Evolutionary conservation across 2,888 invertebrate species (phyloP).

Genomic region (Lepidocyrtinus sp.): DNA sequence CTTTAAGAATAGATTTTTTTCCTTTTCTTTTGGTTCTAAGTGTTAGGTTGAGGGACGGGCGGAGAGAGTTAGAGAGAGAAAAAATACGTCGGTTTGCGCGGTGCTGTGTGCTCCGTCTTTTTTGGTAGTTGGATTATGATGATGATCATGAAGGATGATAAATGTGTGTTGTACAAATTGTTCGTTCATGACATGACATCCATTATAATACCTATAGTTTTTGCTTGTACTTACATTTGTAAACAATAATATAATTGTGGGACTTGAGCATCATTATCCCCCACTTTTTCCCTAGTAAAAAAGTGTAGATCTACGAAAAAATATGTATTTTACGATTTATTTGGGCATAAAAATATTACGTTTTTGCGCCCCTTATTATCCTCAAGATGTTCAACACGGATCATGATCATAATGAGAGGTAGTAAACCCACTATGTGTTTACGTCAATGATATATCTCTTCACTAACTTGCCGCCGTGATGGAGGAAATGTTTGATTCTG

Average conservation of each 20-base stretch:
- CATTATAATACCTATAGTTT: constrained; percentile 19
- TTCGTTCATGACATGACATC: constrained; percentile 48
- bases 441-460: too few relatives aligned
- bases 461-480: too few relatives aligned
- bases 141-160: constrained; percentile 34
- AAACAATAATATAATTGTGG: constrained; percentile 29
- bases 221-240: constrained; percentile 19
- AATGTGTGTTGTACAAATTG: constrained; percentile 59
- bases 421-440: constrained; percentile 40
- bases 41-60: constrained; percentile 22
- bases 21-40: constrained; percentile 32
- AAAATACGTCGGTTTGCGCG: background rate
- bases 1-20: constrained; percentile 31
- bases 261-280: background rate
- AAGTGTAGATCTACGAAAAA: background rate
- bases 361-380: constrained; percentile 17
- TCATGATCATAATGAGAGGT: constrained; percentile 39
- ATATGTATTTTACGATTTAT: background rate
- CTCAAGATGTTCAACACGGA: constrained; percentile 19
- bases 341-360: background rate
- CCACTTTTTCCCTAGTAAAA: background rate
- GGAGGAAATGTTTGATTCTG: too few relatives aligned
- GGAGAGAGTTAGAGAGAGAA: background rate
- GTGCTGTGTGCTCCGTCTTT: constrained; percentile 32
- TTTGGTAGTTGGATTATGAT: constrained; percentile 34